phyloP scores from a whole-genome alignment of 2,113 vertebrate species.

The Tragelaphus imberbis region DNA sequence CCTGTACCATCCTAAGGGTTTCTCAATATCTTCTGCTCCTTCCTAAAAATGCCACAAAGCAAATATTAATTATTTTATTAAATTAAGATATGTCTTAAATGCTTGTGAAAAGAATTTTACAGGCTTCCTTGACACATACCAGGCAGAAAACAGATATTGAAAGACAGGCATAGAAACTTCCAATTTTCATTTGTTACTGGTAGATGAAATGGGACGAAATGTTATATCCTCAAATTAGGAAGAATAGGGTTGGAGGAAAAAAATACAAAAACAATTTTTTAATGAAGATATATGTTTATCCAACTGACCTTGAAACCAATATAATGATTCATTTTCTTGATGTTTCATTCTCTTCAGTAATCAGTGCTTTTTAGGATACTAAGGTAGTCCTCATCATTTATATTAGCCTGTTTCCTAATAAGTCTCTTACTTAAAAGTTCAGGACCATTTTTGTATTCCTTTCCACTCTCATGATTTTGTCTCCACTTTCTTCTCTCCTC shows the following conservation, averaged over 20 bases:
- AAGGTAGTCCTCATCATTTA: neutral
- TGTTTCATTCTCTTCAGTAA: constrained; percentile 1
- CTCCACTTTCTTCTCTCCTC: neutral
- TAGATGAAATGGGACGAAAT: neutral
- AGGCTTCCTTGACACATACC: neutral
- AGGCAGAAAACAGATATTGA: neutral
- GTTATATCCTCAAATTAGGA: neutral
- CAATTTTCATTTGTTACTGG: neutral
- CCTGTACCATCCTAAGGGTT: neutral
- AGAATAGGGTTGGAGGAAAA: neutral
- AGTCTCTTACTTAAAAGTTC: neutral
- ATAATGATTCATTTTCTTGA: neutral
- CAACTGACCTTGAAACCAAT: neutral
- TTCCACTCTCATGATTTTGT: neutral
- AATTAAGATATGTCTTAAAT: neutral
- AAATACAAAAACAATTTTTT: neutral
- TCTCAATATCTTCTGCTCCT: neutral
- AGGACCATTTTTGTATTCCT: neutral
- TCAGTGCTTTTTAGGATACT: neutral
- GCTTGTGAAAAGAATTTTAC: neutral
- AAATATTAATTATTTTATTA: neutral
- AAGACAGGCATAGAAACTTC: neutral
- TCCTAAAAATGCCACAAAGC: neutral
- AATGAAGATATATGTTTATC: constrained; percentile 33
- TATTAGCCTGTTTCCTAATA: neutral